Conservation (phyloP, 2,113 vertebrate genomes). For the Sander lucioperca region DNA sequence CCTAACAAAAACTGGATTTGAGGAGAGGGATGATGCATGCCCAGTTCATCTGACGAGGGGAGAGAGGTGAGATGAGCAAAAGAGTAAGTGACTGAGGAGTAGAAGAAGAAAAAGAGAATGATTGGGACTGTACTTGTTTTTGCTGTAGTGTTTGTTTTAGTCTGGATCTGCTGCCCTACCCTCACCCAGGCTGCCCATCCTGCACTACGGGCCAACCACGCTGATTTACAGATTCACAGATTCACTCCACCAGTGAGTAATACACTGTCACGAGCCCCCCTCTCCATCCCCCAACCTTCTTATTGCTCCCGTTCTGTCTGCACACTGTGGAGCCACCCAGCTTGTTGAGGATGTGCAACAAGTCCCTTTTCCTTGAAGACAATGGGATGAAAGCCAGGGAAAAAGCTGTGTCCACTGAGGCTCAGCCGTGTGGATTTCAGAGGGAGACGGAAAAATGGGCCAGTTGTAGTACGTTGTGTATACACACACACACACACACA, state of each 20-base stretch:
- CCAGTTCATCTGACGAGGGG: slow-evolving; percentile 38
- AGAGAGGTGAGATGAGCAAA: slow-evolving; percentile 35
- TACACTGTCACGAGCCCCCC: slow-evolving; percentile 30
- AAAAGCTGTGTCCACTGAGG: slow-evolving; percentile 67
- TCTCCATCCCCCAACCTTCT: not conserved
- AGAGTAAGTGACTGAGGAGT: not conserved
- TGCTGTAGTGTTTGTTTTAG: slow-evolving; percentile 47
- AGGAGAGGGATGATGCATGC: slow-evolving; percentile 47
- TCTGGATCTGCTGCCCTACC: slow-evolving; percentile 53
- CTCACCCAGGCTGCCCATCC: slow-evolving; percentile 84
- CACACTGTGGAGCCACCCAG: slow-evolving; percentile 43
- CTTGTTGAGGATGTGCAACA: slow-evolving; percentile 53
- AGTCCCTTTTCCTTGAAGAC: slow-evolving; percentile 64
- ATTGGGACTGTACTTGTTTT: slow-evolving; percentile 44
- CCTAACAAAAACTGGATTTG: slow-evolving; percentile 84
- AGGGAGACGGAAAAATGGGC: slow-evolving; percentile 76
- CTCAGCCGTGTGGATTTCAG: slow-evolving; percentile 38
- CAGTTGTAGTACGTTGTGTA: slow-evolving; percentile 53
- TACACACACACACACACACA: slow-evolving; percentile 19
- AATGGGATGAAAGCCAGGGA: slow-evolving; percentile 80
- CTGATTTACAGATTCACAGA: slow-evolving; percentile 84
- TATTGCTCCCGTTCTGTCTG: slow-evolving; percentile 31
- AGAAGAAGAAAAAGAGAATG: slow-evolving; percentile 17
- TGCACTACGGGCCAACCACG: slow-evolving; percentile 79
- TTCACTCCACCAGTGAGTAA: slow-evolving; percentile 78